These are phyloP conservation scores for Gila robusta DNA, from an alignment of 2,797 vertebrate genomes.

Conservation along the genomic window DNA sequence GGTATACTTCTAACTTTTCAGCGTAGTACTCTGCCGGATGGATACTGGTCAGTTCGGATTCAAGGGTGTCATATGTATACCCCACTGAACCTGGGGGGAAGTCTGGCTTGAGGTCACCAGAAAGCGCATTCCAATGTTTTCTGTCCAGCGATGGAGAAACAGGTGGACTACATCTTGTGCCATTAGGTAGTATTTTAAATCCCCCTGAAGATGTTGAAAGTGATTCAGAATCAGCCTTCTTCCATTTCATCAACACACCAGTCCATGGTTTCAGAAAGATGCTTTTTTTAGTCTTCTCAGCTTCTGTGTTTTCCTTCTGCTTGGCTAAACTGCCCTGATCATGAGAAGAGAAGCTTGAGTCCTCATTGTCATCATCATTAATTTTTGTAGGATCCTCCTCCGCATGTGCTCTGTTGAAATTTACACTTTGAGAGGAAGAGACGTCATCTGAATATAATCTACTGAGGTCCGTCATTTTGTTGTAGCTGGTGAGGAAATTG, in stretches of 20 bases:
- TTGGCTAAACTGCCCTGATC: conserved; percentile 51
- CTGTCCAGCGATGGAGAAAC: conserved; percentile 72
- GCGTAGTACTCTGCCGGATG: conserved; percentile 77
- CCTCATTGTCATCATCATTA: conserved; percentile 55
- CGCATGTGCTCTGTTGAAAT: conserved; percentile 25
- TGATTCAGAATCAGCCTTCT: conserved; percentile 46
- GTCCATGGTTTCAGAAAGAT: conserved; percentile 75
- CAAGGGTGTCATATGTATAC: conserved; percentile 48
- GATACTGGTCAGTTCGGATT: conserved; percentile 72
- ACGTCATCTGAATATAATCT: conserved; percentile 44
- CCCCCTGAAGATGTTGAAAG: conserved; percentile 46
- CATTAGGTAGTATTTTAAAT: conserved; percentile 73
- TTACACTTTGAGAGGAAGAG: conserved; percentile 61
- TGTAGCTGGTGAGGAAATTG: background rate
- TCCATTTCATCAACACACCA: conserved; percentile 62
- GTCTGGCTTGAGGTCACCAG: conserved; percentile 52
- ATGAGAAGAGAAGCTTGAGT: conserved; percentile 42
- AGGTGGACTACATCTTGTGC: conserved; percentile 75
- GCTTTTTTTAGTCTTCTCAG: conserved; percentile 65
- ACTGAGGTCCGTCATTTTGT: conserved; percentile 68
- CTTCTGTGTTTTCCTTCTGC: conserved; percentile 37
- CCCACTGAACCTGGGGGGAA: conserved; percentile 2
- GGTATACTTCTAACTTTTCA: conserved; percentile 77
- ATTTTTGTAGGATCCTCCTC: conserved; percentile 63
- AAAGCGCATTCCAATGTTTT: conserved; percentile 51